A percentile compares a stretch with the other conserved stretches of the same genome.
Evolutionary conservation across 2,797 vertebrate species (phyloP).

Genomic region (Perodicticus potto): DNA sequence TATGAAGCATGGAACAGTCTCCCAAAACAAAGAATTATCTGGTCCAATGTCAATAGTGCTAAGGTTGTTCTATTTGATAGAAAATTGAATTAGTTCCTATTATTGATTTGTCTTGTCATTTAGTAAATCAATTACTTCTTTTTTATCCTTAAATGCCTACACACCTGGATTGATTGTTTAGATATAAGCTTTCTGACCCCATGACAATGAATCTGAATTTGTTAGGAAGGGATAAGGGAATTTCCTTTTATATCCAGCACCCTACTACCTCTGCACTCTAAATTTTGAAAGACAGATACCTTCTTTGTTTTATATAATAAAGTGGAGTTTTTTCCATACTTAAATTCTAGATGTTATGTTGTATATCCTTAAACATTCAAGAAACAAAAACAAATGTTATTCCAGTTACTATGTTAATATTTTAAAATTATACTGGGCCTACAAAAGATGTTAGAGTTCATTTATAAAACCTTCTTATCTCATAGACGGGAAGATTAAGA

Average conservation of each 20-base stretch:
- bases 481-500: not conserved
- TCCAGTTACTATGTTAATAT: not conserved
- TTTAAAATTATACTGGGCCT: constrained; percentile 26
- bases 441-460: not conserved
- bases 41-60: not conserved
- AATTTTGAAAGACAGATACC: constrained; percentile 23
- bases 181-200: not conserved
- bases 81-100: not conserved
- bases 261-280: not conserved
- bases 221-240: not conserved
- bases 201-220: not conserved
- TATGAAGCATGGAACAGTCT: not conserved
- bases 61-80: not conserved
- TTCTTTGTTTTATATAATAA: constrained; percentile 22
- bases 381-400: constrained; percentile 46
- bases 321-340: not conserved
- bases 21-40: not conserved
- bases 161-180: not conserved
- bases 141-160: not conserved
- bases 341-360: not conserved
- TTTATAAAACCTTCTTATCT: constrained; percentile 17
- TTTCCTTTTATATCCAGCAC: not conserved
- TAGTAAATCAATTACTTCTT: constrained; percentile 6
- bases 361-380: constrained; percentile 6
- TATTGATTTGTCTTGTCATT: not conserved